Evolutionary conservation across 2,797 vertebrate genomes (phyloP).

Genomic region (Schizopygopsis malacanthus): DNA sequence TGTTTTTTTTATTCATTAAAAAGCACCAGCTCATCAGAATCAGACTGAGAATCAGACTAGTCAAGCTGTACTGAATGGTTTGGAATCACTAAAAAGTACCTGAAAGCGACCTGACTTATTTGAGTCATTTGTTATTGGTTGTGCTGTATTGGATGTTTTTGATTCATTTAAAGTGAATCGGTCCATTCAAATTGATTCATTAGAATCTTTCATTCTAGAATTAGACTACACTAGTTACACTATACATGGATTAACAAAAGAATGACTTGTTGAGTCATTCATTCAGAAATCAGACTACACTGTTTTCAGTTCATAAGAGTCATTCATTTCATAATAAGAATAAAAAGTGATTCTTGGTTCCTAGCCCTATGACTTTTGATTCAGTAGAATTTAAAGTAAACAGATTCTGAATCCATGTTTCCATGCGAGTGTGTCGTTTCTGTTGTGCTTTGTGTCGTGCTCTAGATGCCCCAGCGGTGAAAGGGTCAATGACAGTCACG

Average conservation of each 20-base stretch:
- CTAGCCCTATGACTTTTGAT: not conserved
- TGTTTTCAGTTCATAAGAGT: not conserved
- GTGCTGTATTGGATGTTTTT: not conserved
- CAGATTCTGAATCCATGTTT: not conserved
- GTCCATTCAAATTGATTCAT: not conserved
- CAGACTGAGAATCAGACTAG: no score
- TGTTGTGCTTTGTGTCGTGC: not conserved
- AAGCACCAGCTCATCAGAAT: no score
- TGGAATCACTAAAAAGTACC: not conserved
- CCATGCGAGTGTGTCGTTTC: not conserved
- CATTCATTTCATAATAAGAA: not conserved
- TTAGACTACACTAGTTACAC: not conserved
- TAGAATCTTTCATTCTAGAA: not conserved
- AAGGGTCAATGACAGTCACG: constrained; percentile 51
- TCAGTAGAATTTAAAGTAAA: not conserved
- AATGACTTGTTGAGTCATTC: no score
- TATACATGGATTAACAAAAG: not conserved
- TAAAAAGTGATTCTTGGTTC: not conserved
- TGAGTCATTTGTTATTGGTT: not conserved
- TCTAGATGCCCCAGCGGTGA: not conserved
- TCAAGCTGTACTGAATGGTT: no score
- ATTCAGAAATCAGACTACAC: not conserved
- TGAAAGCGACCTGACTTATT: not conserved
- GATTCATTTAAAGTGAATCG: not conserved
- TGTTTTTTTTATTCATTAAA: no score